Evolutionary conservation across 2,888 invertebrate genomes (phyloP).

Genomic region (Epiperipatus broadwayi): DNA sequence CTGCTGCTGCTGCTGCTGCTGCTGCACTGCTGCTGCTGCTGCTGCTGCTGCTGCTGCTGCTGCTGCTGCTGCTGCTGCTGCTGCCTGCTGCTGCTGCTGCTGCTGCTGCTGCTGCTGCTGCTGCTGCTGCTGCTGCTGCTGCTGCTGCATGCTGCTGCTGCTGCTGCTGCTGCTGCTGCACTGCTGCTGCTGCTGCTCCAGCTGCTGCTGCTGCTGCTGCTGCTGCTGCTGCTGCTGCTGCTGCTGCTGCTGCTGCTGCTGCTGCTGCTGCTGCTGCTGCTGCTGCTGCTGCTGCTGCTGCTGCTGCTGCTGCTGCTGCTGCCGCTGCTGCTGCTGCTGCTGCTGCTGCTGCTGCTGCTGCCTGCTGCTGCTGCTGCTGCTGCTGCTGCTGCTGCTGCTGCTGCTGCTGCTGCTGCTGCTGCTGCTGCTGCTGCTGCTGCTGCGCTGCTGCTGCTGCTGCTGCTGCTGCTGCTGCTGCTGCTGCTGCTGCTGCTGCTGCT

Average conservation of each 20-base stretch:
- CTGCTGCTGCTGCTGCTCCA: conserved; percentile 3
- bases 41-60: conserved; percentile 3
- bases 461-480: conserved; percentile 1
- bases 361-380: too few species aligned
- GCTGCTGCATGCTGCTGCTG: too few species aligned
- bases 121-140: conserved; percentile 3
- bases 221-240: neutral
- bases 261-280: conserved; percentile 3
- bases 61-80: conserved; percentile 3
- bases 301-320: conserved; percentile 3
- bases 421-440: too few species aligned
- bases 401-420: conserved; percentile 1
- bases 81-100: too few species aligned
- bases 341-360: too few species aligned
- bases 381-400: conserved; percentile 3
- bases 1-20: conserved; percentile 3
- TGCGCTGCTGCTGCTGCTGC: too few species aligned
- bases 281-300: conserved; percentile 3
- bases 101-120: conserved; percentile 3
- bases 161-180: conserved; percentile 3
- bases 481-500: conserved; percentile 3
- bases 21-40: neutral
- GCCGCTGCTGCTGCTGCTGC: too few species aligned
- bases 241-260: conserved; percentile 3
- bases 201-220: neutral